phyloP scores from a whole-genome alignment of 2,888 invertebrate genomes.

The Metalampra italica region DNA sequence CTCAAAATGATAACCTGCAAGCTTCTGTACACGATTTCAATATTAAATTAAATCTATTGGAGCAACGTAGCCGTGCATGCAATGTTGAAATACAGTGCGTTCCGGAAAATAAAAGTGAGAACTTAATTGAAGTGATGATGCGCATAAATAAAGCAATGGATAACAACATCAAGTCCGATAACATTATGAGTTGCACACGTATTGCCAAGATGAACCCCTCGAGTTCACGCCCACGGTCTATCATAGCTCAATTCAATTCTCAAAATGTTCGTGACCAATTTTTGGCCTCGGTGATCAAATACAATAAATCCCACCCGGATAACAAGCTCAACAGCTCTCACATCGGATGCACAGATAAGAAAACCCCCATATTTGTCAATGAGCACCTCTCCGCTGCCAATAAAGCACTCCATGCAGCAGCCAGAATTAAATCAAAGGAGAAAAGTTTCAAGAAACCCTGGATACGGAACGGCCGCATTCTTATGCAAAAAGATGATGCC shows the following conservation, averaged over 20 bases:
- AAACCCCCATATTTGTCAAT: not conserved
- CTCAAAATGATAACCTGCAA: no score
- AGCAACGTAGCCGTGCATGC: no score
- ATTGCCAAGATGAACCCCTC: no score
- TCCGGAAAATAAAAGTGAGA: no score
- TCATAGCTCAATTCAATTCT: not conserved
- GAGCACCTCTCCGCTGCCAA: slow-evolving; percentile 7
- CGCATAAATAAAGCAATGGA: no score
- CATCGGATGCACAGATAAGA: not conserved
- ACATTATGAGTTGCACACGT: no score
- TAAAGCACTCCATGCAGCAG: slow-evolving; percentile 6
- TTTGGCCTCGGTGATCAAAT: not conserved
- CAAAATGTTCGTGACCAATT: not conserved
- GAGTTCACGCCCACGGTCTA: not conserved
- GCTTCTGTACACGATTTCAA: no score
- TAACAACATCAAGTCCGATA: no score
- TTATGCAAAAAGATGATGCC: slow-evolving; percentile 6
- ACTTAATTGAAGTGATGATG: no score
- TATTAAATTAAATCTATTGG: no score
- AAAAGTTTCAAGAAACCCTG: slow-evolving; percentile 5
- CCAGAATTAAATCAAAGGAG: slow-evolving; percentile 1
- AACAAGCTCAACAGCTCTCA: slow-evolving; percentile 2
- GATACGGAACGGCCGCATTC: slow-evolving; percentile 5
- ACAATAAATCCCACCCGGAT: not conserved
- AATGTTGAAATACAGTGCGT: no score